Conservation (phyloP, 2,113 vertebrate species). For the Lasiurus cinereus region DNA sequence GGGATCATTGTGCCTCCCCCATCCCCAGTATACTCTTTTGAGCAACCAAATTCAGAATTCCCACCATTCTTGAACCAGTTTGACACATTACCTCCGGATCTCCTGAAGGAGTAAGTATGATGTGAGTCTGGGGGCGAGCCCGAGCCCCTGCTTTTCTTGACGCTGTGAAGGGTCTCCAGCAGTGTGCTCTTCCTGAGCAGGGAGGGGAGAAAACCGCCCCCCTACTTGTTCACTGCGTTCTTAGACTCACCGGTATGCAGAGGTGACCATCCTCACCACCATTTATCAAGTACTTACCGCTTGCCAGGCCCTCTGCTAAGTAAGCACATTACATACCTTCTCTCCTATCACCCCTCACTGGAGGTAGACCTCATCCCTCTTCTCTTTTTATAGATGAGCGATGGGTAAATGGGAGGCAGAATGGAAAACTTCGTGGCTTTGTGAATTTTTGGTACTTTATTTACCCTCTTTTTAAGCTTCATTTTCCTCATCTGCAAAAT, state of each 20-base stretch:
- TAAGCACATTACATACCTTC: background rate
- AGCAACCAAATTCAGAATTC: background rate
- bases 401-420: background rate
- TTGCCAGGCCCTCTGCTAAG: background rate
- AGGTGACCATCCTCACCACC: background rate
- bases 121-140: background rate
- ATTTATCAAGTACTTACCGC: background rate
- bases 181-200: background rate
- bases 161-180: background rate
- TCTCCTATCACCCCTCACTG: background rate
- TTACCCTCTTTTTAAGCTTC: conserved; percentile 39
- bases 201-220: background rate
- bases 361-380: background rate
- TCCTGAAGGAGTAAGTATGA: conserved; percentile 57
- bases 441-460: background rate
- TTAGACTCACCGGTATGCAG: background rate
- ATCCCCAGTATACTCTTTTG: background rate
- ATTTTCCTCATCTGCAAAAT: conserved; percentile 4
- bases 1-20: background rate
- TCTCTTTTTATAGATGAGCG: background rate
- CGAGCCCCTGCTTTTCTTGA: background rate
- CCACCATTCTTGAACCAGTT: background rate
- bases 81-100: background rate
- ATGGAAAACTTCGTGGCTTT: conserved; percentile 18
- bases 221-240: background rate